Evolutionary conservation across 2,113 vertebrate species (phyloP), one percentile per base, ranked within the genome.

Genomic region (Dipodomys stephensi): DNA sequence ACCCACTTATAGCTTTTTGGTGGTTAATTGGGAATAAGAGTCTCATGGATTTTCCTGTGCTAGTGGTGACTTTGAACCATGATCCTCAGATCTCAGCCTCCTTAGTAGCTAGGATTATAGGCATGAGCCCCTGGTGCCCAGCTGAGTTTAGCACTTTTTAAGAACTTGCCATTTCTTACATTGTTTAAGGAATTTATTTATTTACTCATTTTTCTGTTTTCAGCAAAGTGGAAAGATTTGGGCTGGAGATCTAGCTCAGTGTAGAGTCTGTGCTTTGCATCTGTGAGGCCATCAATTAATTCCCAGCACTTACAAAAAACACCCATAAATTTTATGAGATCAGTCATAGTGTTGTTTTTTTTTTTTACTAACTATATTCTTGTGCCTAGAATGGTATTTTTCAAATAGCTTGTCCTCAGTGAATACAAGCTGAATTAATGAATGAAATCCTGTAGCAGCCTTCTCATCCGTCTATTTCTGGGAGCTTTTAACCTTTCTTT

Each of bases 401-500:
- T 76, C 62, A 35, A 30, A 92, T 71, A 80, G n/a, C 44, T 80
- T 28, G 39, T 93, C 25, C 44, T 85, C 23, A 68, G n/a, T 53
- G 83, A 64, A 79, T 68, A 16, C 8, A 39, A 65, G 11, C 3
- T 67, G 57, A 81, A 71, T 57, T 67, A 77, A 65, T 32, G 28
- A 93, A 72, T n/a, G 60, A 77, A 95, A 60, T 57, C 30, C 6
- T 67, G 19, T 60, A 80, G 57, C 3, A 74, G 39, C 20, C 23
- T 92, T 73, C 64, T 90, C 65, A 65, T 6, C 57, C n/a, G 10
- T 23, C 27, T 92, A 19, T 65, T 81, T 89, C 23, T 60, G 81
- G 67, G 18, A 79, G 28, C 46, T 93, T 83, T 84, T 64, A 91
- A 91, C 32, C 11, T 68, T 44, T 92, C 65, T 91, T 82, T 73